Percentiles rank a stretch among this genome's conserved stretches.
Conservation (phyloP, 2,888 invertebrate species). For the Acanthosepion lycidas region DNA sequence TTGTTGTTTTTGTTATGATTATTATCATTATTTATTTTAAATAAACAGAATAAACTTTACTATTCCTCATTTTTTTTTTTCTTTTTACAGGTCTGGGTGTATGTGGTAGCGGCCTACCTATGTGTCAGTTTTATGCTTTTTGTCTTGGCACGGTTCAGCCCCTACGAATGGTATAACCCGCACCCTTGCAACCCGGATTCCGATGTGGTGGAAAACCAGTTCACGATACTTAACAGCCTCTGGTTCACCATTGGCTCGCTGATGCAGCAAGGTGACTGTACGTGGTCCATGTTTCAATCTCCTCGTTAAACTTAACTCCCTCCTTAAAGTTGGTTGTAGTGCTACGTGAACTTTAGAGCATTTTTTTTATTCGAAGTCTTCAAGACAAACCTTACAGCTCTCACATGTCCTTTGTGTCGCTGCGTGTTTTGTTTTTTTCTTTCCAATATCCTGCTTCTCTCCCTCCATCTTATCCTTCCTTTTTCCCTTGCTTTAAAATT, state of each 20-base stretch:
- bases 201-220: conserved; percentile 90
- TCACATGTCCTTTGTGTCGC: too few species aligned
- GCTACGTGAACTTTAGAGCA: not conserved
- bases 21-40: too few species aligned
- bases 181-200: conserved; percentile 85
- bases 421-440: not conserved
- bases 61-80: not conserved
- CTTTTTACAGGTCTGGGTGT: conserved; percentile 88
- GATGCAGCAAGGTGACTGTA: conserved; percentile 74
- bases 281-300: conserved; percentile 50
- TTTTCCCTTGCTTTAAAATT: not conserved
- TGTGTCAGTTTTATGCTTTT: conserved; percentile 95
- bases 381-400: not conserved
- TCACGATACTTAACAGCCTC: conserved; percentile 75
- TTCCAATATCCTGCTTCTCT: conserved; percentile 37
- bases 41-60: not conserved
- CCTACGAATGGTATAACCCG: conserved; percentile 91
- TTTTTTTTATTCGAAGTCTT: not conserved
- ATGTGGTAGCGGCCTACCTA: conserved; percentile 93
- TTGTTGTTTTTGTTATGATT: not conserved
- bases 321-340: not conserved
- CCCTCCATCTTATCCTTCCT: not conserved
- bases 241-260: conserved; percentile 75
- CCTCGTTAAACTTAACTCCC: not conserved
- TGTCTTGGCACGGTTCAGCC: conserved; percentile 96